Conservation (phyloP, 2,113 vertebrate genomes). For the Pseudorasbora parva region DNA sequence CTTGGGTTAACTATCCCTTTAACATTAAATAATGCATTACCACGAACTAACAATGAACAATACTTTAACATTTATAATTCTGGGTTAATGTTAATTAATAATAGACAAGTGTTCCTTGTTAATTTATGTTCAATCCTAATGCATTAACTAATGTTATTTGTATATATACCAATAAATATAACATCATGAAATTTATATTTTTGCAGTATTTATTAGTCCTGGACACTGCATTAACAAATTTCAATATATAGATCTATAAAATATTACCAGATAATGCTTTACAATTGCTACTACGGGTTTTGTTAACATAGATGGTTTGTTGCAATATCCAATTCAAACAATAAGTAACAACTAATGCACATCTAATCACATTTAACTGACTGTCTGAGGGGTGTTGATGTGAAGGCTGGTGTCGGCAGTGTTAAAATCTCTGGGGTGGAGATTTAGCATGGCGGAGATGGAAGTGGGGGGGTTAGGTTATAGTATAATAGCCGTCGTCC, state of each 20-base stretch:
- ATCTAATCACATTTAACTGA: slow-evolving; percentile 23
- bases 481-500: slow-evolving; percentile 66
- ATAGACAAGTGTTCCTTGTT: neutral
- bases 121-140: neutral
- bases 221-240: neutral
- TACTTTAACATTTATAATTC: neutral
- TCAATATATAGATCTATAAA: neutral
- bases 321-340: neutral
- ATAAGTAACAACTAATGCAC: neutral
- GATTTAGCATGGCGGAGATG: slow-evolving; percentile 21
- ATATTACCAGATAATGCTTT: neutral
- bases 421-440: slow-evolving; percentile 48
- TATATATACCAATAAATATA: neutral
- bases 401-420: slow-evolving; percentile 20
- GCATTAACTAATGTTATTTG: neutral
- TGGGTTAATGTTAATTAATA: neutral
- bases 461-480: slow-evolving; percentile 49
- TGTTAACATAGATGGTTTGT: neutral
- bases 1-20: neutral
- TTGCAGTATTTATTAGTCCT: too few species aligned
- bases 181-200: too few species aligned
- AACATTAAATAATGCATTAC: neutral
- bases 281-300: neutral
- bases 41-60: neutral
- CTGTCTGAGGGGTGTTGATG: slow-evolving; percentile 7